Evolutionary conservation across 2,113 vertebrate genomes (phyloP).

Genomic region (Pomatostomus ruficeps): DNA sequence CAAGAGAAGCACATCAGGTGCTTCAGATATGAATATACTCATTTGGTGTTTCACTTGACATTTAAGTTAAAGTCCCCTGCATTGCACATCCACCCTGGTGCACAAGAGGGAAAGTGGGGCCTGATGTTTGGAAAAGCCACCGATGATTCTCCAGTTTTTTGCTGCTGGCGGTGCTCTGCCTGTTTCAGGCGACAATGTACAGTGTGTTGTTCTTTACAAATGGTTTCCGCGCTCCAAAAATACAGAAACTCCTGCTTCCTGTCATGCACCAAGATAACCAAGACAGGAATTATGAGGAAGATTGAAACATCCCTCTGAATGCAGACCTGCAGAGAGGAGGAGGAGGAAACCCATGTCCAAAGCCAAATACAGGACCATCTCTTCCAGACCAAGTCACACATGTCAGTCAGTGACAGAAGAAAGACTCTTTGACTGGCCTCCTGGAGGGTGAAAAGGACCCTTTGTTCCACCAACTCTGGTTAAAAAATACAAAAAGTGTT

Average conservation of each 20-base stretch:
- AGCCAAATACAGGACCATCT: neutral
- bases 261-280: neutral
- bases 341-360: neutral
- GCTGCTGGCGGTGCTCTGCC: neutral
- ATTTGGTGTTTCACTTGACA: neutral
- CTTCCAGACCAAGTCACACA: neutral
- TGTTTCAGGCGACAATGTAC: fast-evolving
- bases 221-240: neutral
- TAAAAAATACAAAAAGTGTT: neutral
- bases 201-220: neutral
- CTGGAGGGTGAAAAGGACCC: neutral
- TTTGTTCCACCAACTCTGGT: neutral
- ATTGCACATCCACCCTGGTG: neutral
- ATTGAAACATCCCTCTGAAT: neutral
- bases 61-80: neutral
- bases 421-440: neutral
- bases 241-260: neutral
- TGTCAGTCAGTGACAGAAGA: neutral
- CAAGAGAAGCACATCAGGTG: neutral
- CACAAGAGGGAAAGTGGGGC: neutral
- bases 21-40: neutral
- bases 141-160: neutral
- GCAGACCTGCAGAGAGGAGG: neutral
- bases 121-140: neutral
- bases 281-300: neutral